phyloP scores from a whole-genome alignment of 2,888 invertebrate genomes.

The Eupithecia inturbata region DNA sequence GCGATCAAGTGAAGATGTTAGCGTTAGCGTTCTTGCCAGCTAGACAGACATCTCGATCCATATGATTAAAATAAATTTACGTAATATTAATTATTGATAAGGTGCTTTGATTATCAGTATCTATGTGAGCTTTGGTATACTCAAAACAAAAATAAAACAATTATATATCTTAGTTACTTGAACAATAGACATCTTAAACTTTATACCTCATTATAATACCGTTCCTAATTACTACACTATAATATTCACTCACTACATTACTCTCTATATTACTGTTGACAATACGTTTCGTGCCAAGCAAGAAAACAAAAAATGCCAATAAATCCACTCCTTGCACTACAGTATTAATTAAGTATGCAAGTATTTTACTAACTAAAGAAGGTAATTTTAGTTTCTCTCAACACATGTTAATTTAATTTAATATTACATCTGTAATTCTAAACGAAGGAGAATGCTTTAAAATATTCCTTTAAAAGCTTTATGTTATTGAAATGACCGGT shows the following conservation, averaged over 20 bases:
- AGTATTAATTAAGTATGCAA: neutral
- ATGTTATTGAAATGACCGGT: constrained; percentile 72
- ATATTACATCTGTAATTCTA: constrained; percentile 52
- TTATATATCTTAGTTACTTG: neutral
- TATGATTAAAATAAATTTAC: constrained; percentile 59
- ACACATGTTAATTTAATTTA: too few relatives aligned
- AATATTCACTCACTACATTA: too few relatives aligned
- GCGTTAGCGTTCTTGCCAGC: constrained; percentile 34
- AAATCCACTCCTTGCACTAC: neutral
- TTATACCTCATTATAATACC: neutral
- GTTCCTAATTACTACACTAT: neutral
- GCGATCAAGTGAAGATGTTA: constrained; percentile 50
- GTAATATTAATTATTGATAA: neutral
- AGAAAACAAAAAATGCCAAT: neutral
- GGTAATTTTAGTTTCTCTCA: constrained; percentile 46
- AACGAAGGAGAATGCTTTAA: constrained; percentile 52
- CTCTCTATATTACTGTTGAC: too few relatives aligned
- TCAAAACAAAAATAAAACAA: neutral
- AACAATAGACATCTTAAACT: neutral
- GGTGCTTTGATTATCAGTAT: neutral
- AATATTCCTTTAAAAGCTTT: constrained; percentile 67
- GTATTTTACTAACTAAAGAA: constrained; percentile 42
- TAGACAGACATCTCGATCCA: constrained; percentile 60
- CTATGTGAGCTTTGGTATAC: neutral
- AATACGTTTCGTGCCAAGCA: neutral